These are phyloP conservation scores for Brachyopa scutellaris DNA, from an alignment of 2,888 invertebrate genomes.

Conservation along the genomic window DNA sequence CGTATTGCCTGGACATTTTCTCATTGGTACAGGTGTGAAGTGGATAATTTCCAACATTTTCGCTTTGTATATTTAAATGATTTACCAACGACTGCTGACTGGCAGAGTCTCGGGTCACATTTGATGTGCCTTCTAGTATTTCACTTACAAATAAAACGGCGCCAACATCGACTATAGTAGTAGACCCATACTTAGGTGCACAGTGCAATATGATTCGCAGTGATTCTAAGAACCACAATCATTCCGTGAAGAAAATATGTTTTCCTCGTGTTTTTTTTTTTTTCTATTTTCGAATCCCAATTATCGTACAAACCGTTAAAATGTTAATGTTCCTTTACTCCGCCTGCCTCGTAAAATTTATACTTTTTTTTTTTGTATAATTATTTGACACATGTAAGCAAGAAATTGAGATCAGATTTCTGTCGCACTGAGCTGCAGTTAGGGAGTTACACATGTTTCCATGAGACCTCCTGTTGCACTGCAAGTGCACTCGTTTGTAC, in stretches of 20 bases:
- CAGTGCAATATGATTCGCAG: background rate
- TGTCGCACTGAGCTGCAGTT: conserved; percentile 10
- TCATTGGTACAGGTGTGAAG: too few relatives aligned
- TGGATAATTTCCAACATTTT: too few relatives aligned
- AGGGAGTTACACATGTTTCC: conserved; percentile 51
- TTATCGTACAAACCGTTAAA: conserved; percentile 46
- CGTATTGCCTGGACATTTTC: too few relatives aligned
- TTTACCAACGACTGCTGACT: too few relatives aligned
- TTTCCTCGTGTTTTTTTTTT: too few relatives aligned
- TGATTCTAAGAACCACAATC: conserved; percentile 11
- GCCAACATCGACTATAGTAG: conserved; percentile 1
- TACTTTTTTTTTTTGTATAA: conserved; percentile 18
- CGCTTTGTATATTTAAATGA: too few relatives aligned
- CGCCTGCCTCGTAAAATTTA: conserved; percentile 8
- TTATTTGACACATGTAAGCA: conserved; percentile 58
- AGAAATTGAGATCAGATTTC: conserved; percentile 62
- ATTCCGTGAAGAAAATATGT: conserved; percentile 22
- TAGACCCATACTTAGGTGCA: too few relatives aligned
- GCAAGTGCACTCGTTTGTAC: too few relatives aligned
- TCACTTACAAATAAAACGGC: too few relatives aligned
- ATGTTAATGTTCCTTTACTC: conserved; percentile 15
- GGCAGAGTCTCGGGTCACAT: too few relatives aligned
- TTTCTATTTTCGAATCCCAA: conserved; percentile 30
- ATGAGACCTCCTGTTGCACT: conserved; percentile 52
- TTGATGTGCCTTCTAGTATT: too few relatives aligned